Conservation (phyloP, 2,797 vertebrate species). For the Mormyrops attenuatus region DNA sequence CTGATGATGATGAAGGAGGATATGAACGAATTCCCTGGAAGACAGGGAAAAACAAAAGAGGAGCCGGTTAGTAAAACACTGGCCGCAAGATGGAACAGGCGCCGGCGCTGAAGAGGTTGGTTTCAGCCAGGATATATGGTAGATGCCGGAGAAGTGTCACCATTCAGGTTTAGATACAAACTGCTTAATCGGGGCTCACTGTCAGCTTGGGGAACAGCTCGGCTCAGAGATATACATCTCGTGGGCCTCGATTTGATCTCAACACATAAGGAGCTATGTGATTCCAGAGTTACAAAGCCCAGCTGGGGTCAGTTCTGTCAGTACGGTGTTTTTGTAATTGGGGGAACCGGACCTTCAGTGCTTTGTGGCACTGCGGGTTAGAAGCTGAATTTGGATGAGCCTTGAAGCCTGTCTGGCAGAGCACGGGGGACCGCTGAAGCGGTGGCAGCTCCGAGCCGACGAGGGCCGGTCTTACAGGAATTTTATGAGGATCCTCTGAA, state of each 20-base stretch:
- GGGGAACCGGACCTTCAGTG: not conserved
- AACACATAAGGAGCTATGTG: not conserved
- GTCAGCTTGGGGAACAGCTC: not conserved
- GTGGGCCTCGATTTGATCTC: not conserved
- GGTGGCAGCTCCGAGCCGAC: not conserved
- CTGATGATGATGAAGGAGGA: not conserved
- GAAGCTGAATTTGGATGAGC: not conserved
- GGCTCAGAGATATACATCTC: not conserved
- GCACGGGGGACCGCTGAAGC: not conserved
- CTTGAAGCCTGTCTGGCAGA: not conserved
- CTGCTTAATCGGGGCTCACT: not conserved
- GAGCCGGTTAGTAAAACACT: not conserved
- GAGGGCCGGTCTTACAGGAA: not conserved
- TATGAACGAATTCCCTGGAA: not conserved
- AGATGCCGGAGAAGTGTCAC: not conserved
- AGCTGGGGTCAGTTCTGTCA: not conserved
- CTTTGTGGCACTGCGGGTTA: not conserved
- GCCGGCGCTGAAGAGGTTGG: not conserved
- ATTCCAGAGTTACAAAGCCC: conserved; percentile 3
- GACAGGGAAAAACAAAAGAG: not conserved
- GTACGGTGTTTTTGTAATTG: not conserved
- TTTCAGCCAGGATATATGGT: not conserved
- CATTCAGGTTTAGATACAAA: not conserved
- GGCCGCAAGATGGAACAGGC: not conserved
- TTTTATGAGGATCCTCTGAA: not conserved